Percentiles rank a stretch among this genome's conserved stretches.
Evolutionary conservation across 2,888 invertebrate species (phyloP).

Genomic region (Cheilosia impressa): DNA sequence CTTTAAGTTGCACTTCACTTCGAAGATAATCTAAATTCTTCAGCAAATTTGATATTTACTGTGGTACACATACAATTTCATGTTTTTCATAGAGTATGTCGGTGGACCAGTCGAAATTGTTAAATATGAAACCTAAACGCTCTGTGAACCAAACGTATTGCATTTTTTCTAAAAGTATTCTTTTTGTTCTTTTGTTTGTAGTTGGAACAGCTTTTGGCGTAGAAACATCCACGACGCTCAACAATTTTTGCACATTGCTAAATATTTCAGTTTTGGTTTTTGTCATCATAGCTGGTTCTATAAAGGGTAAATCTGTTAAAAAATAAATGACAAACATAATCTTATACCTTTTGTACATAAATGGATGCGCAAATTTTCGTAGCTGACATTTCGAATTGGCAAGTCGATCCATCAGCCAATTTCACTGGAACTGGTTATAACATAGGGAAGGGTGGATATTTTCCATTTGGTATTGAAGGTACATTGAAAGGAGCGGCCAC

Average conservation of each 20-base stretch:
- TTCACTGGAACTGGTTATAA: constrained; percentile 75
- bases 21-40: no score
- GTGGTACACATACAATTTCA: no score
- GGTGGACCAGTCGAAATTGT: no score
- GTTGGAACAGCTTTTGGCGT: constrained; percentile 90
- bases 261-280: constrained; percentile 90
- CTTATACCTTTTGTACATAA: no score
- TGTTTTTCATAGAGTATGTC: no score
- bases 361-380: not conserved
- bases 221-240: constrained; percentile 90
- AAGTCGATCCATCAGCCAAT: constrained; percentile 82
- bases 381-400: constrained; percentile 86
- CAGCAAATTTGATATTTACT: no score
- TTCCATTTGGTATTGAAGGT: constrained; percentile 93
- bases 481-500: constrained; percentile 91
- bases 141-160: no score
- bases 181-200: constrained; percentile 79
- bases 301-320: constrained; percentile 85
- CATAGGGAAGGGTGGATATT: constrained; percentile 92
- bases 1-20: no score
- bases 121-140: no score
- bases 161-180: not conserved
- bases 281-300: constrained; percentile 89
- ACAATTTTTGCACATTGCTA: constrained; percentile 90
- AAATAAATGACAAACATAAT: not conserved